A percentile compares a stretch with the other conserved stretches of the same genome.
Conservation (phyloP, 2,888 invertebrate species). For the Macrostomum cliftonense region DNA sequence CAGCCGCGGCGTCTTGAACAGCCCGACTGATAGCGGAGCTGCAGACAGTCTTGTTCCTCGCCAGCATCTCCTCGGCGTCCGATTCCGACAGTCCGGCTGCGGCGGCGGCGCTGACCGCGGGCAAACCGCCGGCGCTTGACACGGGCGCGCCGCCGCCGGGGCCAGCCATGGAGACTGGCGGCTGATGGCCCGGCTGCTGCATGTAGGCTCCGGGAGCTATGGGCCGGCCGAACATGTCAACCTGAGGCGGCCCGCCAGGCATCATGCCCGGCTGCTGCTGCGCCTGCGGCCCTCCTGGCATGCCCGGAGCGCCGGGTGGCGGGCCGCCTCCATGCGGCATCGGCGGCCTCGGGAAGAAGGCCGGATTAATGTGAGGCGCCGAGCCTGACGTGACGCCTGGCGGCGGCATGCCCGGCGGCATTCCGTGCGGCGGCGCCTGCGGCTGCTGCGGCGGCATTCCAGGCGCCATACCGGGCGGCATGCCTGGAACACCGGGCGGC, state of each 20-base stretch:
- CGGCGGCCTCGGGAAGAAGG: constrained; percentile 51
- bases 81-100: constrained; percentile 47
- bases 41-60: constrained; percentile 83
- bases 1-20: constrained; percentile 82
- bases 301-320: constrained; percentile 33
- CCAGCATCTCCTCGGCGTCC: constrained; percentile 83
- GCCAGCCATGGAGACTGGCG: not conserved
- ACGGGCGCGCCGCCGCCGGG: not conserved
- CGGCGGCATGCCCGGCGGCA: constrained; percentile 1
- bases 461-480: constrained; percentile 8
- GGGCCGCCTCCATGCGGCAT: constrained; percentile 14
- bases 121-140: constrained; percentile 14
- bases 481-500: constrained; percentile 9
- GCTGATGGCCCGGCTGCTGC: not conserved
- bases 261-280: constrained; percentile 3
- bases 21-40: constrained; percentile 90
- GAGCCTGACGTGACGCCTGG: constrained; percentile 16
- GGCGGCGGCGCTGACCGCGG: not conserved
- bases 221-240: constrained; percentile 13
- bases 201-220: constrained; percentile 1
- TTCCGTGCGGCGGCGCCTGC: constrained; percentile 5
- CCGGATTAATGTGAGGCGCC: constrained; percentile 89
- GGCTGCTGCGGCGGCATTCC: constrained; percentile 13
- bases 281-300: constrained; percentile 7
- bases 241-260: not conserved